Evolutionary conservation across 1,140 invertebrate genomes (phyloP).

Genomic region (Microvelia longipes): DNA sequence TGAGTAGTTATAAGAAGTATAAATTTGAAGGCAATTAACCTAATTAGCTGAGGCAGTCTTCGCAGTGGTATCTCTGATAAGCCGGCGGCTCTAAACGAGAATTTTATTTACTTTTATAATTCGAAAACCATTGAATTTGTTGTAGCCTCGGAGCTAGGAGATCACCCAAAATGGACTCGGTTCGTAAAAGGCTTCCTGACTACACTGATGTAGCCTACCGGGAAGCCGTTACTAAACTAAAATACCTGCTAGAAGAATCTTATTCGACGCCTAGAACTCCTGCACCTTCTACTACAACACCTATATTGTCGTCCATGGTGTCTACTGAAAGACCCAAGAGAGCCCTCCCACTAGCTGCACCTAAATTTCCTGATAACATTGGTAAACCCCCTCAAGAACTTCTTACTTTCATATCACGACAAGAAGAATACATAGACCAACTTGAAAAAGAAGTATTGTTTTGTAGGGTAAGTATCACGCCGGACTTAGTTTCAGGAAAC

Average conservation of each 20-base stretch:
- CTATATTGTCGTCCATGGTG: neutral
- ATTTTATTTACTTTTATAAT: no score
- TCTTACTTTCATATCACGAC: constrained; percentile 53
- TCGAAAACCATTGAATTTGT: no score
- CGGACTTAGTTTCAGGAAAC: neutral
- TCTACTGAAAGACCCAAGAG: neutral
- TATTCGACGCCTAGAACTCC: constrained; percentile 36
- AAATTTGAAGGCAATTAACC: no score
- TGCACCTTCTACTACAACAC: constrained; percentile 1
- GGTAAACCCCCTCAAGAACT: constrained; percentile 38
- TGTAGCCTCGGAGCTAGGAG: no score
- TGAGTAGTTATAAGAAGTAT: no score
- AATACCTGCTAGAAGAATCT: constrained; percentile 56
- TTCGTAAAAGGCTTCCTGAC: constrained; percentile 30
- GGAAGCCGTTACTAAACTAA: constrained; percentile 59
- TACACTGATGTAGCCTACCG: constrained; percentile 65
- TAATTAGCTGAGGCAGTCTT: no score
- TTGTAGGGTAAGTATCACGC: constrained; percentile 38
- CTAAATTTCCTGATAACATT: constrained; percentile 5
- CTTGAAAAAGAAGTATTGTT: constrained; percentile 64
- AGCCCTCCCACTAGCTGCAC: neutral
- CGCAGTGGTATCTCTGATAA: no score
- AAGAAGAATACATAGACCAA: constrained; percentile 70
- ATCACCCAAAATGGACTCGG: constrained; percentile 16
- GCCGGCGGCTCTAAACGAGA: no score